phyloP scores from a whole-genome alignment of 2,113 vertebrate genomes.

The Muscicapa adusta region DNA sequence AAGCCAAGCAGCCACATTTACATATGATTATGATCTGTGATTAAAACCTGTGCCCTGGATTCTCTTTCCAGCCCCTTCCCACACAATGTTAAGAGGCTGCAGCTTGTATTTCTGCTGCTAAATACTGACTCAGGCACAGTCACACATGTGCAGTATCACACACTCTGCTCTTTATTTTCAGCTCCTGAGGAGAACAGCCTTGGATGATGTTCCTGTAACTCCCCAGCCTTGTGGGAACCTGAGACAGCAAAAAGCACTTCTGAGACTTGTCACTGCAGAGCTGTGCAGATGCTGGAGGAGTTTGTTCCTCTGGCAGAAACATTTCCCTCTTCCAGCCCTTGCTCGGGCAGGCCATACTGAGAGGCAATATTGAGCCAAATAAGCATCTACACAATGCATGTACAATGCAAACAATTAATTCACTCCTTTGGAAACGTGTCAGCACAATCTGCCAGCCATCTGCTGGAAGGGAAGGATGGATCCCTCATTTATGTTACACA shows the following conservation, averaged over 20 bases:
- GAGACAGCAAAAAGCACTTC: background rate
- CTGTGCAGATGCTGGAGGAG: background rate
- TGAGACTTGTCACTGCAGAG: background rate
- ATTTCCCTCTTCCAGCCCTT: background rate
- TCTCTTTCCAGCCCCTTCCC: background rate
- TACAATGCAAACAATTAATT: background rate
- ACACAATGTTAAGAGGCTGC: background rate
- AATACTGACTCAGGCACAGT: background rate
- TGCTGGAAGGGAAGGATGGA: background rate
- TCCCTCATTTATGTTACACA: background rate
- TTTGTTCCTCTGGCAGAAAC: background rate
- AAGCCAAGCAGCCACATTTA: background rate
- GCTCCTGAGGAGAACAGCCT: background rate
- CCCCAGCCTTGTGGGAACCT: background rate
- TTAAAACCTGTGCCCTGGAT: background rate
- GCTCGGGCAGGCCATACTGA: background rate
- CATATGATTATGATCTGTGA: background rate
- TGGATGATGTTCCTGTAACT: background rate
- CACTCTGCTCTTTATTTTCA: background rate
- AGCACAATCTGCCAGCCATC: slow-evolving; percentile 15
- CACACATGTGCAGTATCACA: background rate
- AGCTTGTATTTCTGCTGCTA: background rate
- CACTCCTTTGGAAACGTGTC: background rate
- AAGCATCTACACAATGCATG: background rate
- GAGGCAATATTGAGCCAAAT: background rate